These are phyloP conservation scores for Chironex yamaguchii DNA, from an alignment of 30 jellyfish, hydroid and myxozoan genomes.

Conservation along the genomic window DNA sequence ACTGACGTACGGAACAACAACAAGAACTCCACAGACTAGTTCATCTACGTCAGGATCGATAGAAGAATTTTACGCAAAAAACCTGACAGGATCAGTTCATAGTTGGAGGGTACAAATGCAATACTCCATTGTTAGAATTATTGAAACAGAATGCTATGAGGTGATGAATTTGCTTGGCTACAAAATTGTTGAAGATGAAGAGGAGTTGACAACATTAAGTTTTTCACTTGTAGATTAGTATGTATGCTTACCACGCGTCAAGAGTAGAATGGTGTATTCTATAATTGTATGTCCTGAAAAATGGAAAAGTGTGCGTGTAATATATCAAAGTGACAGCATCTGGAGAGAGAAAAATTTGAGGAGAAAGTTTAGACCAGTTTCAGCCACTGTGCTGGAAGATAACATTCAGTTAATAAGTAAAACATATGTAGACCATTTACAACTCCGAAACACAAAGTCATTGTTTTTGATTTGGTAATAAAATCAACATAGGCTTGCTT, in stretches of 20 bases:
- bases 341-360: too few species aligned
- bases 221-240: constrained; percentile 89
- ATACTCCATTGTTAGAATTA: constrained; percentile 86
- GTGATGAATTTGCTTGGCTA: constrained; percentile 98
- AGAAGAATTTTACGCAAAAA: constrained; percentile 96
- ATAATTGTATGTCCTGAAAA: too few species aligned
- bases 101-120: constrained; percentile 97
- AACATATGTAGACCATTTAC: too few species aligned
- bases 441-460: too few species aligned
- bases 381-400: too few species aligned
- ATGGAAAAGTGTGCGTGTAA: too few species aligned
- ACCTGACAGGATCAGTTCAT: constrained; percentile 95
- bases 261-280: too few species aligned
- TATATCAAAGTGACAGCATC: too few species aligned
- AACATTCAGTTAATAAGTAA: too few species aligned
- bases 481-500: too few species aligned
- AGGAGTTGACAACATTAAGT: constrained; percentile 95
- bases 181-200: constrained; percentile 98
- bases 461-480: too few species aligned
- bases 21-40: constrained; percentile 90
- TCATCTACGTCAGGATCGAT: constrained; percentile 97
- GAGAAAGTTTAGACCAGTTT: too few species aligned
- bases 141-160: constrained; percentile 98
- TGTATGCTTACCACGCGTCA: neutral
- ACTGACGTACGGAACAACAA: constrained; percentile 86